These are phyloP conservation scores for Atrichornis clamosus DNA, from an alignment of 2,113 vertebrate genomes.

Conservation along the genomic window DNA sequence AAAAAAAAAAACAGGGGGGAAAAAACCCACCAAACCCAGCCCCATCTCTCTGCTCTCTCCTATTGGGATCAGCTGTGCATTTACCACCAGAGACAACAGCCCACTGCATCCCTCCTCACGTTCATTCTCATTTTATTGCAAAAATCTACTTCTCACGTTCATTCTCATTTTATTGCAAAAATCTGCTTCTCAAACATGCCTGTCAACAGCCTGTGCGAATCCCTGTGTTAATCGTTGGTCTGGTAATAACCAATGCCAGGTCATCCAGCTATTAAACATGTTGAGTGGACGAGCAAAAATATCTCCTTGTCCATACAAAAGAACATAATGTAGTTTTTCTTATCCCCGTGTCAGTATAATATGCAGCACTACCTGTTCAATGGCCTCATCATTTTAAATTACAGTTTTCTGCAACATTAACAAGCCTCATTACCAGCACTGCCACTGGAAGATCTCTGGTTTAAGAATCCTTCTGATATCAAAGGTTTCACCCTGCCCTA, in stretches of 20 bases:
- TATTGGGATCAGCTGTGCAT: not conserved
- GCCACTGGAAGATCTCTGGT: not conserved
- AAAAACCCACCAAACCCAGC: not conserved
- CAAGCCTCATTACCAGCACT: not conserved
- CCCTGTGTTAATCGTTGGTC: not conserved
- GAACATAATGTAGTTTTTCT: constrained; percentile 37
- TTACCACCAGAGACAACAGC: not conserved
- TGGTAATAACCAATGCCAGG: not conserved
- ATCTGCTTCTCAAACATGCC: not conserved
- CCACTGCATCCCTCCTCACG: not conserved
- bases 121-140: not conserved
- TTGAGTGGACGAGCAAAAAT: constrained; percentile 25
- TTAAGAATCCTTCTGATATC: not conserved
- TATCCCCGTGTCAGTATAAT: not conserved
- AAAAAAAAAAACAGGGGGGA: not conserved
- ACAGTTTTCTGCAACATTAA: constrained; percentile 53
- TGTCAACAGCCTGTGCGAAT: not conserved
- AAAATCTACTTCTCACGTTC: not conserved
- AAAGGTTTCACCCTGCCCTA: not conserved
- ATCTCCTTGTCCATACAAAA: not conserved
- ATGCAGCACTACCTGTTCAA: constrained; percentile 30
- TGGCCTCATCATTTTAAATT: constrained; percentile 34
- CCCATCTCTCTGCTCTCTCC: not conserved
- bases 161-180: not conserved
- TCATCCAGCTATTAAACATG: not conserved